Evolutionary conservation across 2,888 invertebrate genomes (phyloP), one percentile per base, ranked within the genome.

Genomic region (Trissolcus brochymenae): DNA sequence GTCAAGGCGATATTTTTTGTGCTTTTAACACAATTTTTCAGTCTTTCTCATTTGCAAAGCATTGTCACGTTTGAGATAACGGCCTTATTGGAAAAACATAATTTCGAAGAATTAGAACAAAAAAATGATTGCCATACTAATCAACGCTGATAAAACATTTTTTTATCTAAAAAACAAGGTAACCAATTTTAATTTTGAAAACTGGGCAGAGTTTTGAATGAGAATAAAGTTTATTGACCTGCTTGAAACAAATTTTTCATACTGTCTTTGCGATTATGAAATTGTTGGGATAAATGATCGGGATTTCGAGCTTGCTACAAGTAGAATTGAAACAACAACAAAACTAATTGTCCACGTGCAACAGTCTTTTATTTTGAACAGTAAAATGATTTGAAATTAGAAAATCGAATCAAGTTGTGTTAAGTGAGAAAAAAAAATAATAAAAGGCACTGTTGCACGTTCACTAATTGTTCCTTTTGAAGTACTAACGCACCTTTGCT

Each of bases 401-500:
- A 25, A 25, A 6, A 25, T 25, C 0, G 25, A 35, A 11, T 9
- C 1, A 9, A 35, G 19, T 25, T 25, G n/a, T 13, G 21, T 2
- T 17, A 13, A 14, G 21, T 13, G 55, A 17, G n/a, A 17, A 14
- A 17, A 19, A 51, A 40, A 9, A 35, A 35, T 35, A 35, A 19
- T 19, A 17, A 13, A 51, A 51, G 53, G 66, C 55, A 64, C 13
- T 72, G 54, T 57, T 72, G 62, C n/a, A 56, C 35, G 60, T 53
- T 13, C 43, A 51, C 16, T 56, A 40, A 53, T 21, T 68, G 61
- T 73, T 61, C 73, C 65, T 78, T 43, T 67, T 46, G 25, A 78
- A 74, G 57, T 66, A 79, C 76, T 79, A 79, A 78, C 77, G 72
- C 72, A 75, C 76, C 73, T 78, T 82, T 84, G 82, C 83, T 84